Evolutionary conservation across 1,140 invertebrate genomes (phyloP), one percentile per base, ranked within the genome.

Genomic region (Pogonomyrmex barbatus): DNA sequence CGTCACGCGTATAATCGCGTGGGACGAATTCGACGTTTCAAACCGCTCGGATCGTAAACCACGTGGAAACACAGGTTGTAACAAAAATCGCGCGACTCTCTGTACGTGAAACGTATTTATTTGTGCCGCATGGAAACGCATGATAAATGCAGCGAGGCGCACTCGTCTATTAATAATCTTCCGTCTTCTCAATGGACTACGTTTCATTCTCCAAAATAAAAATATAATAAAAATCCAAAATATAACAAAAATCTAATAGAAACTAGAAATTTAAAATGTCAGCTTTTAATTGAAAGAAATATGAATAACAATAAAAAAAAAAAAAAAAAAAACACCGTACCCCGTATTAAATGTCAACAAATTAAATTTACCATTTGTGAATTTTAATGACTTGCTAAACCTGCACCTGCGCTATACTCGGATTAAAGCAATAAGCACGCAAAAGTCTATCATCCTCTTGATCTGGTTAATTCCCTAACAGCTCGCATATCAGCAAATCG

Each of bases 141-240:
- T 14, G 9, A 6, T 42, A 24, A 54, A 63, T 24, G 47, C 24
- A 2, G 2, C 3, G 30, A 42, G 5, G 14, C 47, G 47, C 17
- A 45, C 39, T 60, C 52, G 12, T 81, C 62, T 81, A 81, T 65
- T 81, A 85, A 85, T 81, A 68, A 85, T 24, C 62, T 54, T 65
- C 10, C 10, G 17, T 42, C 17, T 58, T 58, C 45, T 12, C 47
- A 78, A 2, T 47, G 10, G 30, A 75, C 30, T 2, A 6, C 17
- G 42, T 36, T 12, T 73, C 17, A 14, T 54, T 36, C 14, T 73
- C 4, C 30, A 0, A 56, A 24, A 24, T 24, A 24, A 24, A 54
- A 54, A 17, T 33, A 33, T 47, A 1, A 0, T 10, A 30, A 4
- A 2, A 33, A 63, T 10, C 4, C 6, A 56, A 54, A 54, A 17